Evolutionary conservation across 2,113 vertebrate genomes (phyloP).

Genomic region (Misgurnus anguillicaudatus): DNA sequence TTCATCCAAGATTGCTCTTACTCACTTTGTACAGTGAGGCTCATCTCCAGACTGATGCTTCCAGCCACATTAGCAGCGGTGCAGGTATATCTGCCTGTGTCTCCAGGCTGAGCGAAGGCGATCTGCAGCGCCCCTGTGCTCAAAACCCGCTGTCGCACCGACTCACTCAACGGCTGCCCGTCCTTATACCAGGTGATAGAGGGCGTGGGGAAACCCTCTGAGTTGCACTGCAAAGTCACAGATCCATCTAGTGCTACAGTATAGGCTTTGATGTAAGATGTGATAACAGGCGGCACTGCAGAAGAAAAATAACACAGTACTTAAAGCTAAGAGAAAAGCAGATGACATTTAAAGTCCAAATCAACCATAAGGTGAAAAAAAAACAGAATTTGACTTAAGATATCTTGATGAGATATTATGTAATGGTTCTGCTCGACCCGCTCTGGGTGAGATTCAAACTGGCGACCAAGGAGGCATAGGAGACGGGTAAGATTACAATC

Average conservation of each 20-base stretch:
- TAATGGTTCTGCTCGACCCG: too few species aligned
- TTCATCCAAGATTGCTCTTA: constrained; percentile 2
- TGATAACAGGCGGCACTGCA: constrained; percentile 88
- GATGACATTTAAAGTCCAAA: too few species aligned
- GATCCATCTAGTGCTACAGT: constrained; percentile 80
- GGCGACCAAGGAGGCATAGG: too few species aligned
- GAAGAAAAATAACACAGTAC: constrained; percentile 34
- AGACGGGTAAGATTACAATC: too few species aligned
- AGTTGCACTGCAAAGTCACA: constrained; percentile 81
- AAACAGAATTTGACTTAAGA: too few species aligned
- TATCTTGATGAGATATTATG: too few species aligned
- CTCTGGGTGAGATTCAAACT: too few species aligned
- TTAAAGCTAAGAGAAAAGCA: background rate
- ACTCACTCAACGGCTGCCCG: constrained; percentile 76
- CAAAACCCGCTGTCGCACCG: constrained; percentile 78
- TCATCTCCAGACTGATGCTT: constrained; percentile 71
- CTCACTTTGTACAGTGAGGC: constrained; percentile 85
- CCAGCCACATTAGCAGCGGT: constrained; percentile 84
- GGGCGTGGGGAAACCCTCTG: constrained; percentile 82
- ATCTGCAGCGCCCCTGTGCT: constrained; percentile 87
- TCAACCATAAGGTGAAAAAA: too few species aligned
- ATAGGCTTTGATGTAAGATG: constrained; percentile 70
- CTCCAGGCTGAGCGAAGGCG: constrained; percentile 78
- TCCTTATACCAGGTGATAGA: constrained; percentile 86
- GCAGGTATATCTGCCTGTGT: constrained; percentile 86